Conservation (phyloP, 35 echinoderm and acorn worm genomes). For the Diadema setosum region DNA sequence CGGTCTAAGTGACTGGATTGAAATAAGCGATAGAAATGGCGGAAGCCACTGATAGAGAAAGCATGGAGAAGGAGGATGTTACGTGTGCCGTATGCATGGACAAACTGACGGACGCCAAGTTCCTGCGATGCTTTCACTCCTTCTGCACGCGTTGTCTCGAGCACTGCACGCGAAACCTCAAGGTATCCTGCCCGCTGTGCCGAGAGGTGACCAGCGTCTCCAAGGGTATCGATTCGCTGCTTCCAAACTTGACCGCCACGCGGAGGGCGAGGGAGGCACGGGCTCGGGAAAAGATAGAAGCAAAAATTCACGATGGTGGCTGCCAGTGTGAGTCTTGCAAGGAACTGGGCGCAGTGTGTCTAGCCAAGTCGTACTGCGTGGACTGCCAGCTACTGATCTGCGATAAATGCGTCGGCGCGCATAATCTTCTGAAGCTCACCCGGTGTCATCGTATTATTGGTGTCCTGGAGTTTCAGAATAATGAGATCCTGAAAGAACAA, state of each 20-base stretch:
- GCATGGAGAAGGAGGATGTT: not conserved
- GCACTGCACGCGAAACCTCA: not conserved
- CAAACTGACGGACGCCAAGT: slow-evolving; percentile 1
- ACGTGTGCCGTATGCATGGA: slow-evolving; percentile 2
- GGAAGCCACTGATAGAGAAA: not conserved
- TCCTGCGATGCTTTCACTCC: not conserved
- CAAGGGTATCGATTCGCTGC: not conserved
- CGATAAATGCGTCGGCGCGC: not conserved
- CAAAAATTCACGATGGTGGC: not conserved
- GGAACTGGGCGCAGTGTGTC: not conserved
- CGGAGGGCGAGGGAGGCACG: not conserved
- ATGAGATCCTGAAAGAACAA: not conserved
- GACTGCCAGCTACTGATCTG: not conserved
- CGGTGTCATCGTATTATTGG: not conserved
- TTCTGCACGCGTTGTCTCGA: slow-evolving; percentile 5
- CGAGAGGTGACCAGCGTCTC: not conserved
- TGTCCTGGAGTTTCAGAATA: not conserved
- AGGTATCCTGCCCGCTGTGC: not conserved
- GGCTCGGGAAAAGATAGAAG: not conserved
- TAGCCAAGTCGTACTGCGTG: slow-evolving; percentile 11
- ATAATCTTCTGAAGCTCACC: not conserved
- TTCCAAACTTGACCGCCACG: not conserved
- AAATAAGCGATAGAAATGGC: not conserved
- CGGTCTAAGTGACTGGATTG: too few relatives aligned
- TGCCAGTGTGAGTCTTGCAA: slow-evolving; percentile 23